A percentile compares a stretch with the other conserved stretches of the same genome.
Conservation (phyloP, 2,888 invertebrate species). For the Balanococcus diminutus region DNA sequence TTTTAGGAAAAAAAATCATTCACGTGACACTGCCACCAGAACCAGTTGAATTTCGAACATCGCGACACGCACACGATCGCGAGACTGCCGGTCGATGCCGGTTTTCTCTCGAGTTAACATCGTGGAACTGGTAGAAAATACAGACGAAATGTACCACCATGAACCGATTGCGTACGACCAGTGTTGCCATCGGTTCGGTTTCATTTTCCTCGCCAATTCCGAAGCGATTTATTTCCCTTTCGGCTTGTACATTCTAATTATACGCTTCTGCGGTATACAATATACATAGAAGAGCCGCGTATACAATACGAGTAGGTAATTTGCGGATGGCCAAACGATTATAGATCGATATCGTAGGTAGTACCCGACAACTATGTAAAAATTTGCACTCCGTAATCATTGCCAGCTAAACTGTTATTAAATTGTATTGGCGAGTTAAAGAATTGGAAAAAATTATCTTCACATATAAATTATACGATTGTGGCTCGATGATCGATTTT, state of each 20-base stretch:
- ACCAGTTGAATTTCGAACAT: background rate
- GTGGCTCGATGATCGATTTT: background rate
- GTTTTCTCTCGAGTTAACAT: constrained; percentile 28
- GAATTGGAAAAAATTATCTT: background rate
- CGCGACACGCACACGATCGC: constrained; percentile 9
- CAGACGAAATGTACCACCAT: background rate
- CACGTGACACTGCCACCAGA: background rate
- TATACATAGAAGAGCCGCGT: background rate
- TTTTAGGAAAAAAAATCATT: background rate
- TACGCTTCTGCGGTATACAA: constrained; percentile 4
- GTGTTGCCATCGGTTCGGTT: background rate
- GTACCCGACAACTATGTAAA: constrained; percentile 8
- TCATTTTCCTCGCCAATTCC: background rate
- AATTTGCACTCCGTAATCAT: constrained; percentile 29
- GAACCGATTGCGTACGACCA: background rate
- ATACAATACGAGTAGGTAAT: constrained; percentile 2
- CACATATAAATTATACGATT: background rate
- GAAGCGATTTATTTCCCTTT: background rate
- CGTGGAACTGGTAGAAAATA: constrained; percentile 31
- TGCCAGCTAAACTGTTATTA: constrained; percentile 3
- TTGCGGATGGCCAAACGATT: background rate
- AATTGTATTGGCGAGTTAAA: background rate
- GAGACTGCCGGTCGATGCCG: constrained; percentile 30
- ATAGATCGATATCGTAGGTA: constrained; percentile 20
- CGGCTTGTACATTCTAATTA: background rate